phyloP scores from a whole-genome alignment of 2,113 vertebrate species.

The Sceloporus tristichus region DNA sequence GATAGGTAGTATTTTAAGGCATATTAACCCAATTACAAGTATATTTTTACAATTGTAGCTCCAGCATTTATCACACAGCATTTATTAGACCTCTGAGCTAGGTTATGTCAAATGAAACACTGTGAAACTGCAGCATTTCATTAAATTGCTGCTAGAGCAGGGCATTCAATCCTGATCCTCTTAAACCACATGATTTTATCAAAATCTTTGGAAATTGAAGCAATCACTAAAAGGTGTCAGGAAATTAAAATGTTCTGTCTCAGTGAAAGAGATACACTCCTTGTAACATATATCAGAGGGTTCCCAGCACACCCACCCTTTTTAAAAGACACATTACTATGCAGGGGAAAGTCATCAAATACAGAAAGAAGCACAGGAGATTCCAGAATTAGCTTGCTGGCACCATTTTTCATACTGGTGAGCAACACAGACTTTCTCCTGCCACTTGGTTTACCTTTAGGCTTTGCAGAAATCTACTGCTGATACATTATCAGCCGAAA shows the following conservation, averaged over 20 bases:
- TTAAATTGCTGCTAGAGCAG: conserved; percentile 81
- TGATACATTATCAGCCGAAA: conserved; percentile 41
- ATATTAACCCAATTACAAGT: conserved; percentile 99
- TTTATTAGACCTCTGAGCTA: conserved; percentile 86
- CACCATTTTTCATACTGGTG: conserved; percentile 80
- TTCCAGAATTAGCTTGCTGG: conserved; percentile 78
- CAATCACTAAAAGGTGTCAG: conserved; percentile 92
- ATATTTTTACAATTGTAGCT: conserved; percentile 92
- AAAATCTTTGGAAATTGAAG: conserved; percentile 96
- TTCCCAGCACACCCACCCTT: conserved; percentile 74
- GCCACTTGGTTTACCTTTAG: conserved; percentile 31
- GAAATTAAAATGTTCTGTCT: conserved; percentile 94
- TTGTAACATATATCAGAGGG: conserved; percentile 88
- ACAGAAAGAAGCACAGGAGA: conserved; percentile 72
- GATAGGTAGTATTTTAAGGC: conserved; percentile 98
- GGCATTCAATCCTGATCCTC: conserved; percentile 85
- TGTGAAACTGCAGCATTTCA: conserved; percentile 83
- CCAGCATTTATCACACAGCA: conserved; percentile 87
- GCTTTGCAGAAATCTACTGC: conserved; percentile 38
- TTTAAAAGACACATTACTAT: conserved; percentile 87
- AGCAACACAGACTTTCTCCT: conserved; percentile 45
- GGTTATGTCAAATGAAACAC: conserved; percentile 86
- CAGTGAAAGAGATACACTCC: conserved; percentile 87
- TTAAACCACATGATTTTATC: conserved; percentile 91
- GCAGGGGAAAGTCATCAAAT: conserved; percentile 82